Percentiles rank a stretch among this genome's conserved stretches.
Evolutionary conservation across 1,140 invertebrate species (phyloP).

Genomic region (Cylas formicarius): DNA sequence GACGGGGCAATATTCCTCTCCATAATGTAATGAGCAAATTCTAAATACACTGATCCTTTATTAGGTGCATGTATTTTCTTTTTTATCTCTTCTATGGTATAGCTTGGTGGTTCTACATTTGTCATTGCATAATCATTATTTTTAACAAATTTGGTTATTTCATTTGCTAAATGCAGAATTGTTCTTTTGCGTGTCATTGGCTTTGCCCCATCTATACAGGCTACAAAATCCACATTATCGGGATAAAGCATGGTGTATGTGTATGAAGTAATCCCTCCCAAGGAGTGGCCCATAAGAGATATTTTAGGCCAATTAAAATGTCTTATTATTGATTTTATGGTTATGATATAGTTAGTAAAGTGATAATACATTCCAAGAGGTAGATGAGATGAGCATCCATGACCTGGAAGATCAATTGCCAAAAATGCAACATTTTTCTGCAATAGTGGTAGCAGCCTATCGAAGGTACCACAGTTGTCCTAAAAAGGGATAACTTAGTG

Average conservation of each 20-base stretch:
- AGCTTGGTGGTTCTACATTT: conserved; percentile 49
- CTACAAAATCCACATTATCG: conserved; percentile 51
- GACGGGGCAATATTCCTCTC: conserved; percentile 50
- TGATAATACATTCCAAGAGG: conserved; percentile 57
- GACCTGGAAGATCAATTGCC: conserved; percentile 64
- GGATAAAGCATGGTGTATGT: conserved; percentile 53
- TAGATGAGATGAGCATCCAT: conserved; percentile 61
- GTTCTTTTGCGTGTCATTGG: conserved; percentile 32
- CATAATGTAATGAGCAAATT: conserved; percentile 43
- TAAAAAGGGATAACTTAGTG: conserved; percentile 30
- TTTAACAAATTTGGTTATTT: conserved; percentile 44
- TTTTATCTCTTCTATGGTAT: conserved; percentile 51
- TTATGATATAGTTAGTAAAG: conserved; percentile 47
- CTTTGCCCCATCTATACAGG: conserved; percentile 55
- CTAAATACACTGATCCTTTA: conserved; percentile 25
- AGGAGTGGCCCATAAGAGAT: conserved; percentile 58
- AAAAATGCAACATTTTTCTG: conserved; percentile 52
- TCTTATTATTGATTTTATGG: conserved; percentile 51
- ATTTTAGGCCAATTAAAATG: conserved; percentile 64
- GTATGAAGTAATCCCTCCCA: conserved; percentile 51
- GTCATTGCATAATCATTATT: conserved; percentile 40
- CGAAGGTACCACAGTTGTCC: conserved; percentile 68
- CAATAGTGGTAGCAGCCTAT: conserved; percentile 57
- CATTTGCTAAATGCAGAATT: conserved; percentile 32
- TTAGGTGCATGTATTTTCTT: conserved; percentile 22